Percentiles rank a stretch among this genome's conserved stretches.
Evolutionary conservation across 2,888 invertebrate genomes (phyloP).

Genomic region (Stenotaenia linearis): DNA sequence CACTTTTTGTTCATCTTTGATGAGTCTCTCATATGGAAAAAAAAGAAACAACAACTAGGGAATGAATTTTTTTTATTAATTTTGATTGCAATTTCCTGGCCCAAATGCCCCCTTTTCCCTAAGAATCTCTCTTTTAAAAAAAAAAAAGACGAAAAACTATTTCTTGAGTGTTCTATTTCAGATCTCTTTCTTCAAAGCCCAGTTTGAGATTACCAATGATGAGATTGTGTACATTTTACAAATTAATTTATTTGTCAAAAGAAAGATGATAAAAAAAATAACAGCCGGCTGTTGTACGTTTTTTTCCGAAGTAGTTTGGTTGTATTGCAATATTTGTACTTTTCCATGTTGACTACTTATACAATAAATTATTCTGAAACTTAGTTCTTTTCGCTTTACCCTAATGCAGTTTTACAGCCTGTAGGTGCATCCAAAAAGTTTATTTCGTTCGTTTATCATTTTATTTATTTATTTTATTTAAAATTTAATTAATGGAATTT

Average conservation of each 20-base stretch:
- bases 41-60: conserved; percentile 61
- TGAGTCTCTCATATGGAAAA: conserved; percentile 48
- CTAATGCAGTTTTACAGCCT: not conserved
- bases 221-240: conserved; percentile 27
- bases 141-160: not conserved
- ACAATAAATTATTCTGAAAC: conserved; percentile 52
- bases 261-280: conserved; percentile 24
- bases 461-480: not conserved
- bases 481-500: not conserved
- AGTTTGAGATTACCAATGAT: conserved; percentile 31
- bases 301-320: conserved; percentile 44
- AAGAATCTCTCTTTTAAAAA: conserved; percentile 33
- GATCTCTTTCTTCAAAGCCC: conserved; percentile 26
- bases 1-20: not conserved
- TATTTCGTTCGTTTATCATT: not conserved
- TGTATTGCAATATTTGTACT: conserved; percentile 60
- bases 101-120: conserved; percentile 28
- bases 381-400: conserved; percentile 7
- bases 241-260: conserved; percentile 27
- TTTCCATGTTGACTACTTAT: conserved; percentile 59
- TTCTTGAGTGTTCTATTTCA: conserved; percentile 26
- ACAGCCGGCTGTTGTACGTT: conserved; percentile 33
- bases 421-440: conserved; percentile 21
- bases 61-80: conserved; percentile 42
- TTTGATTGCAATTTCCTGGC: conserved; percentile 22